Base-by-base conservation (phyloP, 2,888 invertebrate genomes). In the Tetramorium bicarinatum region DNA sequence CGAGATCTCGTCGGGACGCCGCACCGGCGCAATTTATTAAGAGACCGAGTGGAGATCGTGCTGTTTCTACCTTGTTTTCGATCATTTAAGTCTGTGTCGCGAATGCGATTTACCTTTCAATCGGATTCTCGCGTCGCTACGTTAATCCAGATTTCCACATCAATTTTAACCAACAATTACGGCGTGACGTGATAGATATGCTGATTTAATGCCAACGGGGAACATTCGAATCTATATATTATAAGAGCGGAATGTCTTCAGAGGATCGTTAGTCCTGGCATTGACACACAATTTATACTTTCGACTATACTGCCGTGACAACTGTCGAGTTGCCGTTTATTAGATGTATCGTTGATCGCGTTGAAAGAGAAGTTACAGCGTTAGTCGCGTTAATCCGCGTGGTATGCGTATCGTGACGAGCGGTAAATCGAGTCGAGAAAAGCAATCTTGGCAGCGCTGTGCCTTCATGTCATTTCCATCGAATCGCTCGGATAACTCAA, bases 391-490 rank as follows among this genome's bases (percentile, higher is more conserved):
- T 56, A 74, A 64, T 67, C 44, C 44, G 49, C 75, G 71, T 29
- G 41, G 54, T 62, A 71, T 83, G 85, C 82, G 85, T 85, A 83
- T 85, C 87, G 85, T 61, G 62, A 38, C 82, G 84, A 75, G 84
- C 82, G 83, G 69, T 64, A 82, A 75, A 85, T 74, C 85, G 47
- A 82, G 77, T 62, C 64, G 84, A 29, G 86, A 56, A 80, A 84
- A 85, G 80, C 67, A 38, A 79, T 62, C 61, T 62, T 44, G 25
- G 71, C 49, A 74, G 62, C 64, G 13, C 44, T 56, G 54, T 66
- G 71, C 69, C 82, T 44, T 56, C 75, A 41, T 47, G 82, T 79
- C 81, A 61, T 76, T 88, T 80, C 59, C 79, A 72, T 69, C 81
- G 61, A 62, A 59, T 74, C 77, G 83, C 76, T 83, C 79, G 21